Percentiles rank a stretch among this genome's conserved stretches.
Conservation (phyloP, 2,113 vertebrate species). For the Solenodon paradoxus region DNA sequence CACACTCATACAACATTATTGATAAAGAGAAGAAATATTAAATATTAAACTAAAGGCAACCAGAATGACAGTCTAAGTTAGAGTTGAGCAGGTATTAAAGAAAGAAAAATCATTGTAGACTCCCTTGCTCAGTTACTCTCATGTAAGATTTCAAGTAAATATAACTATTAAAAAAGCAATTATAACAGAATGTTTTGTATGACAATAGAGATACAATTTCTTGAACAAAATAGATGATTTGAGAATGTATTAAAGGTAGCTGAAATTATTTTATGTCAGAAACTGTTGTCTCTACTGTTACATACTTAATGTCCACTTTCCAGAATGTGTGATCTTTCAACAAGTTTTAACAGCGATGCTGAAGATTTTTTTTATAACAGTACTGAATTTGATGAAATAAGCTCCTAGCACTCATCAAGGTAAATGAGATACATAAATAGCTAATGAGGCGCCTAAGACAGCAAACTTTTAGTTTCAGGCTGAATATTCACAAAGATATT, state of each 20-base stretch:
- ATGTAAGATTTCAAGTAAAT: background rate
- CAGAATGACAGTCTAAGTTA: background rate
- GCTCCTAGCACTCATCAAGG: background rate
- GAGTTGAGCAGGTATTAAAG: background rate
- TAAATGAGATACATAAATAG: background rate
- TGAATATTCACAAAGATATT: background rate
- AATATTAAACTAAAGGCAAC: background rate
- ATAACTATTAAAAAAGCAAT: background rate
- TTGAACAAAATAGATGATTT: background rate
- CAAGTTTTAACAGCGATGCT: too few relatives aligned
- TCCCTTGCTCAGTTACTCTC: background rate
- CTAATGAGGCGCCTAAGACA: background rate
- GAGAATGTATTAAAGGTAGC: background rate
- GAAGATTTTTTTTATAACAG: background rate
- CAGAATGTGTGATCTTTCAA: background rate
- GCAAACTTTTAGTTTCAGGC: background rate
- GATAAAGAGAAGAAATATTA: background rate
- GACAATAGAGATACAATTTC: background rate
- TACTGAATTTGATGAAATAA: background rate
- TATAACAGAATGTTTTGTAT: background rate
- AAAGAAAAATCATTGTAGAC: background rate
- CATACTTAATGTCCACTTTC: background rate
- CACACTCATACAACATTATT: background rate
- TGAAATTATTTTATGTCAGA: background rate
- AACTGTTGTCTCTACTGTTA: background rate